Conservation (phyloP, 2,797 vertebrate genomes). For the Anguilla marmorata region DNA sequence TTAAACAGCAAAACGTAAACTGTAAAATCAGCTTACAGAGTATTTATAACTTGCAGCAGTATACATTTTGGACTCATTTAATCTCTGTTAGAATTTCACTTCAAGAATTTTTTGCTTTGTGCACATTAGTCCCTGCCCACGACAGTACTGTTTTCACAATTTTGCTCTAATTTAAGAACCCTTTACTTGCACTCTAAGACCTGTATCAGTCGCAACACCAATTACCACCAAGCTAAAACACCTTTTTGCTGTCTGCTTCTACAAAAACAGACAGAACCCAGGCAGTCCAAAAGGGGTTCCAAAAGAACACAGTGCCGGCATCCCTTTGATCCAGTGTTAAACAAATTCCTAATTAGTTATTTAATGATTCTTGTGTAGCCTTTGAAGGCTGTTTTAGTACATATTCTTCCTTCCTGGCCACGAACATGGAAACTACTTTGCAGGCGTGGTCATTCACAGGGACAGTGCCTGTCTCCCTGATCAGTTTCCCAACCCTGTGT, state of each 20-base stretch:
- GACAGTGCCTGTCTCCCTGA: constrained; percentile 2
- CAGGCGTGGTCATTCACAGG: not conserved
- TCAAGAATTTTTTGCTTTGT: not conserved
- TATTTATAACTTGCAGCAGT: too few species aligned
- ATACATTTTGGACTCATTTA: too few species aligned
- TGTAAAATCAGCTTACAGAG: too few species aligned
- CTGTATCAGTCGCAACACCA: not conserved
- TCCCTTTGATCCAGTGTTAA: not conserved
- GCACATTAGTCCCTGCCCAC: not conserved
- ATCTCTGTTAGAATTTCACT: not conserved
- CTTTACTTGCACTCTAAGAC: not conserved
- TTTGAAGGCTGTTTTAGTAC: not conserved
- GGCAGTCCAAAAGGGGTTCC: not conserved
- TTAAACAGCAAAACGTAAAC: too few species aligned
- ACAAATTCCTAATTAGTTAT: constrained; percentile 11
- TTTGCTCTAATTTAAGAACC: not conserved
- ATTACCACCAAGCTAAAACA: not conserved
- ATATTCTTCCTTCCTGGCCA: not conserved
- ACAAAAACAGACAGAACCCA: not conserved
- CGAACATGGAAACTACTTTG: not conserved
- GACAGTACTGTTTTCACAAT: not conserved
- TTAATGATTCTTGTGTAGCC: not conserved
- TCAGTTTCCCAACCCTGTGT: not conserved
- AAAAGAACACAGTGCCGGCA: constrained; percentile 16
- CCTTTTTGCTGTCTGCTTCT: not conserved